Conservation (phyloP, 2,113 vertebrate genomes). For the Bubo scandiacus region DNA sequence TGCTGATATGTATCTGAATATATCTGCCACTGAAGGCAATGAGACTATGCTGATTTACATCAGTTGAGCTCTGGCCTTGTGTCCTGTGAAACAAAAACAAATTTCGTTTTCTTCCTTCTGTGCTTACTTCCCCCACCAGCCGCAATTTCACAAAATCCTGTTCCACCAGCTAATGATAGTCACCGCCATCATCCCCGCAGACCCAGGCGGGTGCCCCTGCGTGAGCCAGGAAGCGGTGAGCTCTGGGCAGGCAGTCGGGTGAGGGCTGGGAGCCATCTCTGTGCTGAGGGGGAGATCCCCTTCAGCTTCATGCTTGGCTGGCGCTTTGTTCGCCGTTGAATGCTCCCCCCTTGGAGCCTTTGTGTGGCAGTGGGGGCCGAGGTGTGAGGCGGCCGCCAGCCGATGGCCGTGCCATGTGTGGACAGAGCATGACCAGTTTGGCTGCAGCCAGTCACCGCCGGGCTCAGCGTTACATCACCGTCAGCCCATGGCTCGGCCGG, state of each 20-base stretch:
- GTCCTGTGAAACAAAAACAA: not conserved
- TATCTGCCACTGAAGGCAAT: not conserved
- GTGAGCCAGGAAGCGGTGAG: not conserved
- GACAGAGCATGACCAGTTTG: constrained; percentile 79
- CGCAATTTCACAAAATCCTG: not conserved
- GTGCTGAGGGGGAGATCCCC: constrained; percentile 37
- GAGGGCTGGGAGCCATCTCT: not conserved
- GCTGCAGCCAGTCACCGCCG: constrained; percentile 77
- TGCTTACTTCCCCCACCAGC: not conserved
- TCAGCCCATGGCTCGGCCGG: constrained; percentile 67
- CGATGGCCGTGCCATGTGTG: constrained; percentile 70
- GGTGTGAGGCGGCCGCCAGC: constrained; percentile 71
- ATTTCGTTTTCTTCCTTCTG: not conserved
- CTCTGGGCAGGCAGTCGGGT: not conserved
- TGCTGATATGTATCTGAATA: not conserved
- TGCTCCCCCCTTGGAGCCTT: constrained; percentile 66
- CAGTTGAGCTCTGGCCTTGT: not conserved
- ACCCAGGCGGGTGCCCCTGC: not conserved
- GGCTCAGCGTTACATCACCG: constrained; percentile 72
- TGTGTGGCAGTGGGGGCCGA: constrained; percentile 65
- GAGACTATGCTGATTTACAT: not conserved
- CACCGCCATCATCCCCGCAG: not conserved
- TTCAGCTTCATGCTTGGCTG: constrained; percentile 79
- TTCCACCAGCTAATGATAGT: not conserved
- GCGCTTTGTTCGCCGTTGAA: constrained; percentile 75